A percentile compares a stretch with the other conserved stretches of the same genome.
Conservation (phyloP, 2,888 invertebrate genomes). For the Catonia carolina region DNA sequence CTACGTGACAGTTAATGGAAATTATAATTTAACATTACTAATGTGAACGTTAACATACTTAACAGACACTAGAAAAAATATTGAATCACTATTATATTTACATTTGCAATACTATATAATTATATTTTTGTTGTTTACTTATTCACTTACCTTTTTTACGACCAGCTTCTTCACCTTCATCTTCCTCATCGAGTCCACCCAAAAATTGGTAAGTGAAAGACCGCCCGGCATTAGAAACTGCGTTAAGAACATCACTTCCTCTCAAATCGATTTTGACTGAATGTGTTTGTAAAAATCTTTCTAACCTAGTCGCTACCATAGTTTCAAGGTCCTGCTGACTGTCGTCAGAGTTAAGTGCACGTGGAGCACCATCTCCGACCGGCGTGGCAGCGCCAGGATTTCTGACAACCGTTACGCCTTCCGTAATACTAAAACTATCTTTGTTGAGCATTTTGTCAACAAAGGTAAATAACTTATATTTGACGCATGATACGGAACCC, state of each 20-base stretch:
- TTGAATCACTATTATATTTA: no score
- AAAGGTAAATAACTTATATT: slow-evolving; percentile 79
- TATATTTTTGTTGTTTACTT: no score
- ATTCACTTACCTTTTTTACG: slow-evolving; percentile 72
- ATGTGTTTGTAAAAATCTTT: slow-evolving; percentile 71
- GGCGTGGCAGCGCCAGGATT: slow-evolving; percentile 49
- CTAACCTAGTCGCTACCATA: slow-evolving; percentile 58
- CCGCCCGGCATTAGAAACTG: slow-evolving; percentile 71
- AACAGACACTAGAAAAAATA: no score
- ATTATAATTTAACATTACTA: no score
- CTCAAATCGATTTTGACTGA: slow-evolving; percentile 78
- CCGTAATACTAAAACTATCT: slow-evolving; percentile 70
- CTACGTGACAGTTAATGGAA: no score
- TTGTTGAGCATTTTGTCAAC: slow-evolving; percentile 78
- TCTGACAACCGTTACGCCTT: slow-evolving; percentile 77
- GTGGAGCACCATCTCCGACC: slow-evolving; percentile 67
- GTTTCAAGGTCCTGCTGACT: slow-evolving; percentile 50
- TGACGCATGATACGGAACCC: slow-evolving; percentile 77
- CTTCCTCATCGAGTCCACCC: slow-evolving; percentile 49
- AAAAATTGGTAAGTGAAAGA: slow-evolving; percentile 69
- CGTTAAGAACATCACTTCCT: slow-evolving; percentile 74
- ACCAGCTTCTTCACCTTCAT: slow-evolving; percentile 55
- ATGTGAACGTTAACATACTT: no score
- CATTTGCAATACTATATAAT: no score
- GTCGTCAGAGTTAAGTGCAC: slow-evolving; percentile 43